Evolutionary conservation across 1,140 invertebrate species (phyloP).

Genomic region (Drosophila gunungcola): DNA sequence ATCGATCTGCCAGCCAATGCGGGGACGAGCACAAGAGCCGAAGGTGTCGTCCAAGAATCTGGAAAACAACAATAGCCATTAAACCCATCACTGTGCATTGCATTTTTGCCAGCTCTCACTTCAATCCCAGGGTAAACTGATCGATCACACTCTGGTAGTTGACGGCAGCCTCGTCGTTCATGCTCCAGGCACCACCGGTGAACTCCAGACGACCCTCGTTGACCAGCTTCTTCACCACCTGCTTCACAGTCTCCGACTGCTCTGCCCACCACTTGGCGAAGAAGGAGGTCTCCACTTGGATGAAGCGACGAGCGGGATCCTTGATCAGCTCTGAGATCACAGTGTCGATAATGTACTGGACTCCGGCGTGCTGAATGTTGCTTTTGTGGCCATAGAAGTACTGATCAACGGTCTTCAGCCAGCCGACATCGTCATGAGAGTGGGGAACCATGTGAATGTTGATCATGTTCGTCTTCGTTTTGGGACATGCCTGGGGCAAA

Average conservation of each 20-base stretch:
- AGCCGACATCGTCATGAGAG: conserved; percentile 96
- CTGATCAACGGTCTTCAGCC: conserved; percentile 97
- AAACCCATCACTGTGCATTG: neutral
- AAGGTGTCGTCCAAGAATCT: conserved; percentile 91
- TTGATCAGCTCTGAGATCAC: conserved; percentile 91
- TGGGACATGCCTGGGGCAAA: conserved; percentile 86
- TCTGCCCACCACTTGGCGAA: conserved; percentile 96
- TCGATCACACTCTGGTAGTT: conserved; percentile 98
- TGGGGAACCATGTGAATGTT: conserved; percentile 94
- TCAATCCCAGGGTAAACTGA: conserved; percentile 93
- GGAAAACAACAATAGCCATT: too few species aligned
- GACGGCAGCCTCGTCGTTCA: conserved; percentile 97
- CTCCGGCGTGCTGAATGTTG: conserved; percentile 91
- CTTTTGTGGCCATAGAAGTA: conserved; percentile 93
- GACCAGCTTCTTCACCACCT: conserved; percentile 88
- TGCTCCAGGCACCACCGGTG: conserved; percentile 94
- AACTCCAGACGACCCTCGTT: conserved; percentile 94
- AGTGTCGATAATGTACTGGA: conserved; percentile 96
- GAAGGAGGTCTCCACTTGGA: conserved; percentile 94
- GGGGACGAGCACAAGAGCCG: conserved; percentile 92
- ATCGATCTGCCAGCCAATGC: conserved; percentile 96
- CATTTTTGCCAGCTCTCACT: conserved; percentile 85
- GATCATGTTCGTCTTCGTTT: conserved; percentile 86
- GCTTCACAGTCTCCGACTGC: conserved; percentile 88
- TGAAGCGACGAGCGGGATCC: conserved; percentile 90